Evolutionary conservation across 2,797 vertebrate species (phyloP).

Genomic region (Tiaroga cobitis): DNA sequence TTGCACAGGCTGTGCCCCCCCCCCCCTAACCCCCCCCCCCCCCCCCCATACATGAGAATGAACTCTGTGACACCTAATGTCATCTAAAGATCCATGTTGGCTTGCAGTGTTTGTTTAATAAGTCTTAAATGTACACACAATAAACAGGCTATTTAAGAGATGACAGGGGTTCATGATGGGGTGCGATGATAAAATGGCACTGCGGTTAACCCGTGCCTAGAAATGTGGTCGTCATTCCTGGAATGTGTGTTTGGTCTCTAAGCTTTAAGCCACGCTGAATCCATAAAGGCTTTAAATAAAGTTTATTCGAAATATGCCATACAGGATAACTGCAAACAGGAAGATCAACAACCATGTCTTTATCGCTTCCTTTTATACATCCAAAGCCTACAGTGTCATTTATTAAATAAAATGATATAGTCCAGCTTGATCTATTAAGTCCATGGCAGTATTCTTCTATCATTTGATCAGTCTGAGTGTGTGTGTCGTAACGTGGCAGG

Average conservation of each 20-base stretch:
- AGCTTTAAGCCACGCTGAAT: slow-evolving; percentile 7
- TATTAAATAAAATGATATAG: neutral
- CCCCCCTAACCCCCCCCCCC: no score
- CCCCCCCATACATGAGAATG: no score
- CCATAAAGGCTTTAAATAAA: slow-evolving; percentile 52
- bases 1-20: neutral
- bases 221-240: slow-evolving; percentile 41
- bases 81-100: slow-evolving; percentile 12
- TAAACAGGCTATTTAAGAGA: slow-evolving; percentile 43
- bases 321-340: neutral
- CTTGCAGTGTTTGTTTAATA: slow-evolving; percentile 35
- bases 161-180: slow-evolving; percentile 15
- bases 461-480: slow-evolving; percentile 24
- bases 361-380: neutral
- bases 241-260: slow-evolving; percentile 34
- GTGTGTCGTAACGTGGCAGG: slow-evolving; percentile 61
- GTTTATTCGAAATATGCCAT: slow-evolving; percentile 26
- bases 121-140: slow-evolving; percentile 17
- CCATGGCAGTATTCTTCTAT: slow-evolving; percentile 1
- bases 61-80: slow-evolving; percentile 3
- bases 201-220: slow-evolving; percentile 23
- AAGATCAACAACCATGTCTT: slow-evolving; percentile 3
- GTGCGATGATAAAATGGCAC: slow-evolving; percentile 17
- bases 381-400: neutral
- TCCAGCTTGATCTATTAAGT: slow-evolving; percentile 11